phyloP scores from a whole-genome alignment of 2,797 vertebrate species.

The Cryptoprocta ferox region DNA sequence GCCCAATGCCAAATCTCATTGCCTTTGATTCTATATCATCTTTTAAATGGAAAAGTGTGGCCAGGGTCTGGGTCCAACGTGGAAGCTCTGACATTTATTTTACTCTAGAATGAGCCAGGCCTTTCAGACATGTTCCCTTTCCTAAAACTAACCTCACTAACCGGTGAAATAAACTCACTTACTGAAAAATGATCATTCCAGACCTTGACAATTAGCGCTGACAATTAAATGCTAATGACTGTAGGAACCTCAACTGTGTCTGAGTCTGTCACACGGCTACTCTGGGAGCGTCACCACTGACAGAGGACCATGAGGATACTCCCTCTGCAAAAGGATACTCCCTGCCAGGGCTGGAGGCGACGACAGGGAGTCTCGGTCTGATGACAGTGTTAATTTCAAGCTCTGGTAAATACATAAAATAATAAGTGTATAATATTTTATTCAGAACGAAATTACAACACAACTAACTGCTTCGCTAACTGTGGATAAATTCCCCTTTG shows the following conservation, averaged over 20 bases:
- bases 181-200: neutral
- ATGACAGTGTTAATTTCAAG: slow-evolving; percentile 70
- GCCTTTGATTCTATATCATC: neutral
- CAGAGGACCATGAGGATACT: rapidly evolving
- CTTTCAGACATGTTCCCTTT: neutral
- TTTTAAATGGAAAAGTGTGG: neutral
- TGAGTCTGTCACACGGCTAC: neutral
- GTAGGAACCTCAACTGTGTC: neutral
- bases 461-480: slow-evolving; percentile 60
- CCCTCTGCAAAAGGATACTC: neutral
- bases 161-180: neutral
- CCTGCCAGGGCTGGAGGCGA: neutral
- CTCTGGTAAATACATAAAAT: slow-evolving; percentile 74
- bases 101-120: neutral
- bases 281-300: neutral
- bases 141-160: slow-evolving; percentile 9
- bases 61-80: too few species aligned
- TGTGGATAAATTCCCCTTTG: slow-evolving; percentile 64
- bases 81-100: neutral
- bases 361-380: slow-evolving; percentile 6
- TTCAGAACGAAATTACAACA: slow-evolving; percentile 65
- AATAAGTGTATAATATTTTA: slow-evolving; percentile 65
- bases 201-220: neutral
- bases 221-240: neutral
- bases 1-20: neutral